phyloP scores from a whole-genome alignment of 2,888 invertebrate genomes.

The Ceratothoa steindachneri region DNA sequence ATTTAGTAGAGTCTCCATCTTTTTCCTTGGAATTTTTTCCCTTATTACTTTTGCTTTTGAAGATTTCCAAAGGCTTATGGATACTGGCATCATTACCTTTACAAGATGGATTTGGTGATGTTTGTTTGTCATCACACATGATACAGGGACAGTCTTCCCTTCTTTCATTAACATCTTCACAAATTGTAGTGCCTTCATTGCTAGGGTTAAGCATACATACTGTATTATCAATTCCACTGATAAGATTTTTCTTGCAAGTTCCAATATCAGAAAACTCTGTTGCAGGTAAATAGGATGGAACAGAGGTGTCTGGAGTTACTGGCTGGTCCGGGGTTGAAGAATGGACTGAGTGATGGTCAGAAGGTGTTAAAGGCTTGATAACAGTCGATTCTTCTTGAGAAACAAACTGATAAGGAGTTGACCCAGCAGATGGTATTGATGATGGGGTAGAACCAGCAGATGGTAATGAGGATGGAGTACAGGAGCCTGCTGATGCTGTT shows the following conservation, averaged over 20 bases:
- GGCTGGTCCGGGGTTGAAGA: conserved; percentile 43
- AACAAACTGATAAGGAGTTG: conserved; percentile 44
- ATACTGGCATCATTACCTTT: neutral
- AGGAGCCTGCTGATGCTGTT: conserved; percentile 40
- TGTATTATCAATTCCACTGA: neutral
- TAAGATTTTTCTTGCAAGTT: neutral
- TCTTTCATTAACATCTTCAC: neutral
- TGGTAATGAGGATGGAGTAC: conserved; percentile 41
- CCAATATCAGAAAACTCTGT: neutral
- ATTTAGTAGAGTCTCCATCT: conserved; percentile 1
- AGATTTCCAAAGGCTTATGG: neutral
- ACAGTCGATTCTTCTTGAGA: conserved; percentile 35
- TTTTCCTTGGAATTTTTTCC: neutral
- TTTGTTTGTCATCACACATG: neutral
- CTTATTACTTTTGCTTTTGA: neutral
- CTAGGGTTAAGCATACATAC: neutral
- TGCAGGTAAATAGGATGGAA: conserved; percentile 26
- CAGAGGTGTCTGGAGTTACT: conserved; percentile 38
- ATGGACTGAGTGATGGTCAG: conserved; percentile 36
- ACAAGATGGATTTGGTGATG: neutral
- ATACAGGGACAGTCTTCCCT: conserved; percentile 1
- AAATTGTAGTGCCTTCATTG: neutral
- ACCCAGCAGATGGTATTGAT: conserved; percentile 44
- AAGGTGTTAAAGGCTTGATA: conserved; percentile 40
- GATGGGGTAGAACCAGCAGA: conserved; percentile 44